Conservation (phyloP, 2,888 invertebrate genomes). For the Scaeva pyrastri region DNA sequence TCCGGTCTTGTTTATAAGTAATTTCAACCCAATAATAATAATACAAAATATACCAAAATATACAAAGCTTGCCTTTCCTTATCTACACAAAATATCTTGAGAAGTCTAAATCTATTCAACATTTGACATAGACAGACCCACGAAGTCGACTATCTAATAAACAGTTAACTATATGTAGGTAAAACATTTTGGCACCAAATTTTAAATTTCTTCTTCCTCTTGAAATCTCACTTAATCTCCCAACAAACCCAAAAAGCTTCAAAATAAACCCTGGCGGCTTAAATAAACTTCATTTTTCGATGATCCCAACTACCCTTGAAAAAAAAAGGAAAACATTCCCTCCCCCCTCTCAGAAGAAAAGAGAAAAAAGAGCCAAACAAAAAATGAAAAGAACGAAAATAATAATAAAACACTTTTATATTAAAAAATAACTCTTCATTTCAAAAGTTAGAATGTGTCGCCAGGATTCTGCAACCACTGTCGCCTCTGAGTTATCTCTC, state of each 20-base stretch:
- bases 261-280: slow-evolving; percentile 24
- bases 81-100: too few species aligned
- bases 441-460: slow-evolving; percentile 49
- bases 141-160: too few species aligned
- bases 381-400: neutral
- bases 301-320: slow-evolving; percentile 22
- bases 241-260: slow-evolving; percentile 15
- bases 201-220: neutral
- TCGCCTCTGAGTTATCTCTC: slow-evolving; percentile 30
- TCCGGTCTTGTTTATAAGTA: too few species aligned
- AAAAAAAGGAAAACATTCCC: neutral
- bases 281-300: slow-evolving; percentile 12
- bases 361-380: neutral
- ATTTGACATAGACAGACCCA: too few species aligned
- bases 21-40: too few species aligned
- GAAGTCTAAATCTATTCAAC: too few species aligned
- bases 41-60: too few species aligned
- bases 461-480: slow-evolving; percentile 53
- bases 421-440: slow-evolving; percentile 68
- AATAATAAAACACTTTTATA: slow-evolving; percentile 60
- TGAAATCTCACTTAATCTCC: slow-evolving; percentile 17
- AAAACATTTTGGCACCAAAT: too few species aligned
- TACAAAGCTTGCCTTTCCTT: too few species aligned
- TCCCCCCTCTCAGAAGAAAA: neutral
- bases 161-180: too few species aligned